Percentiles rank a stretch among this genome's conserved stretches.
Conservation (phyloP, 2,888 invertebrate species). For the Encarsia formosa region DNA sequence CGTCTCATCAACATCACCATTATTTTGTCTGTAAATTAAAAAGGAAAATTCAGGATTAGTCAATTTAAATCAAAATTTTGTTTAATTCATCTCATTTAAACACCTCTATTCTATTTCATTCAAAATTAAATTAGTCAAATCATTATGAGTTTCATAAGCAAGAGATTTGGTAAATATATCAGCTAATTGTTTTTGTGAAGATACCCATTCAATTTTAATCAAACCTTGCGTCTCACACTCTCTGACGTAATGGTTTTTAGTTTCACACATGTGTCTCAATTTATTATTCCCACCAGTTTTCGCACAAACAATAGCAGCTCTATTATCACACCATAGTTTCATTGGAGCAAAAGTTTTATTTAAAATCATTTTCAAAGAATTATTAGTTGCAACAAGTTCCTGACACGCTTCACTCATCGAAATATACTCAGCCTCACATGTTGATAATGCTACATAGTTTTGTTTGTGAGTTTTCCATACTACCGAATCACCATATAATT, state of each 20-base stretch:
- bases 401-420: slow-evolving; percentile 1
- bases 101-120: too few relatives aligned
- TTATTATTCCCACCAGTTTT: slow-evolving; percentile 17
- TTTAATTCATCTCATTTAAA: too few relatives aligned
- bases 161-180: neutral
- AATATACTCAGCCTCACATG: slow-evolving; percentile 10
- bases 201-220: neutral
- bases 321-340: slow-evolving; percentile 29
- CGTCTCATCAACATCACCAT: too few relatives aligned
- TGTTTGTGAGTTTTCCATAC: slow-evolving; percentile 17
- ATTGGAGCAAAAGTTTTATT: slow-evolving; percentile 18
- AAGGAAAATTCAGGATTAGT: too few relatives aligned
- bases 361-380: slow-evolving; percentile 23
- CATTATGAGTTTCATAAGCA: too few relatives aligned
- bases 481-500: neutral
- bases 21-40: too few relatives aligned
- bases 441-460: slow-evolving; percentile 17
- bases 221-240: neutral
- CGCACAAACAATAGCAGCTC: slow-evolving; percentile 20
- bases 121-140: neutral
- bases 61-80: too few relatives aligned
- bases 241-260: neutral
- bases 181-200: neutral
- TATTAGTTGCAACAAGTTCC: slow-evolving; percentile 3
- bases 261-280: slow-evolving; percentile 22